Evolutionary conservation across 2,888 invertebrate species (phyloP).

Genomic region (Catocala sponsa): DNA sequence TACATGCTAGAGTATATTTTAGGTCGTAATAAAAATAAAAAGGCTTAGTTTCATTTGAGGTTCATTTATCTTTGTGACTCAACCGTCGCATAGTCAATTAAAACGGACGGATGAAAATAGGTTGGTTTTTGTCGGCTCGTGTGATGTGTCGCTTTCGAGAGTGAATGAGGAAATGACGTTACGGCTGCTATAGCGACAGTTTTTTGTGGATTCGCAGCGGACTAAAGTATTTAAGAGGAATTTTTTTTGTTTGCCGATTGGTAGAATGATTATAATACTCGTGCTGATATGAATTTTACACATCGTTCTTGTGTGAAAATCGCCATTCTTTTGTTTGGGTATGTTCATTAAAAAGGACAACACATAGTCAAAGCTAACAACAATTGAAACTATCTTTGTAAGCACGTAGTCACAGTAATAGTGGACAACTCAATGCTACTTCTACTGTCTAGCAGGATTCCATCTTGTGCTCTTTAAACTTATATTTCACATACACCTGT

Average conservation of each 20-base stretch:
- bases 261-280: not conserved
- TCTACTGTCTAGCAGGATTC: too few species aligned
- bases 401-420: too few species aligned
- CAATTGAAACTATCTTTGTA: too few species aligned
- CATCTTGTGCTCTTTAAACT: too few species aligned
- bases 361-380: too few species aligned
- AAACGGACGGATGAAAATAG: slow-evolving; percentile 45
- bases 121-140: slow-evolving; percentile 36
- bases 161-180: slow-evolving; percentile 35
- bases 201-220: not conserved
- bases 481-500: too few species aligned
- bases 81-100: slow-evolving; percentile 56
- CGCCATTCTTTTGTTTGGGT: too few species aligned
- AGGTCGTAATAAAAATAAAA: slow-evolving; percentile 25
- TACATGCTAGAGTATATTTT: slow-evolving; percentile 42
- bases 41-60: slow-evolving; percentile 51
- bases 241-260: not conserved
- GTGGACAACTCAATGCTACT: too few species aligned
- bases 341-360: too few species aligned
- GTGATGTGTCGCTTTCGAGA: slow-evolving; percentile 31
- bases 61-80: slow-evolving; percentile 58
- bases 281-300: too few species aligned
- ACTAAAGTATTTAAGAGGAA: not conserved
- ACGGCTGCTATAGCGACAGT: slow-evolving; percentile 18
- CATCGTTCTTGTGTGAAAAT: too few species aligned